phyloP scores from a whole-genome alignment of 1,140 invertebrate genomes.

The Atta cephalotes region DNA sequence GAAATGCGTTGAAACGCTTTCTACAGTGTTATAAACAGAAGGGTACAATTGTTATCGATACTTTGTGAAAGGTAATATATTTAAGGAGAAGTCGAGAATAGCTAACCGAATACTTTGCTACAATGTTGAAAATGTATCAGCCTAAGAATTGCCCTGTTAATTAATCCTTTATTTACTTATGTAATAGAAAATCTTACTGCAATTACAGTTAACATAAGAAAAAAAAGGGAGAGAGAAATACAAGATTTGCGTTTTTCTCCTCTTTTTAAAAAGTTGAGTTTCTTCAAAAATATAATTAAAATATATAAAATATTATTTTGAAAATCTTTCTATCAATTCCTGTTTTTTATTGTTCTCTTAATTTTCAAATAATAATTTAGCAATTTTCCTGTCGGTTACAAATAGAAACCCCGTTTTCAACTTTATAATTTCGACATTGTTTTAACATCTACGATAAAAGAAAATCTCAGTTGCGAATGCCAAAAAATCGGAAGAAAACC shows the following conservation, averaged over 20 bases:
- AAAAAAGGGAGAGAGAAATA: no score
- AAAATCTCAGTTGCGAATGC: neutral
- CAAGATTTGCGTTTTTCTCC: neutral
- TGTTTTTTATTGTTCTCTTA: neutral
- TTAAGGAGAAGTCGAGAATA: neutral
- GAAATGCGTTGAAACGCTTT: conserved; percentile 31
- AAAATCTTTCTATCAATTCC: neutral
- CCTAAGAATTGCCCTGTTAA: neutral
- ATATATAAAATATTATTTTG: neutral
- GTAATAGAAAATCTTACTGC: neutral
- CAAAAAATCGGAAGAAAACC: neutral
- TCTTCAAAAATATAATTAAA: neutral
- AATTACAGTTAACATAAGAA: neutral
- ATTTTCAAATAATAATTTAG: neutral
- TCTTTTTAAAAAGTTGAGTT: neutral
- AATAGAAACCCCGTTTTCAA: neutral
- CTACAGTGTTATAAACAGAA: conserved; percentile 4
- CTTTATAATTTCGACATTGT: neutral
- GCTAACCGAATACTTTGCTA: neutral
- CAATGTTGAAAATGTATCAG: neutral
- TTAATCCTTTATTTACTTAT: neutral
- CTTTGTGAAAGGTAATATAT: conserved; percentile 23
- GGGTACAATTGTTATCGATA: neutral
- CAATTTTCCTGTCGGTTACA: neutral
- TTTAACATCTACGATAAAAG: neutral